Conservation (phyloP, 2,797 vertebrate species). For the Borostomias antarcticus region DNA sequence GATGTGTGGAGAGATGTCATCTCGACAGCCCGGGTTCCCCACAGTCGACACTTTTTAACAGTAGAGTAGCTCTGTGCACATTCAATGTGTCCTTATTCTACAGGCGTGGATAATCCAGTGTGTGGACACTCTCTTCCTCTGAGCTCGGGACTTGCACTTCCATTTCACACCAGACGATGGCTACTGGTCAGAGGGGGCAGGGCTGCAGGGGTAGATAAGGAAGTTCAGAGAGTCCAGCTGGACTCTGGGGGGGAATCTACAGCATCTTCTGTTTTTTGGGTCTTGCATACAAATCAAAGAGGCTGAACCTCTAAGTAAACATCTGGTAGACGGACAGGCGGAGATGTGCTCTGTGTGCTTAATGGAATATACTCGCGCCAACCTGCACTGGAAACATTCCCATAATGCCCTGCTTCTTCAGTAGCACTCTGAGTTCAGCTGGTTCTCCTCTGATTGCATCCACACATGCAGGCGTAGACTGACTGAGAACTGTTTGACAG, state of each 20-base stretch:
- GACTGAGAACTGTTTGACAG: not conserved
- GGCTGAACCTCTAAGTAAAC: slow-evolving; percentile 30
- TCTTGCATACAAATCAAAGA: slow-evolving; percentile 44
- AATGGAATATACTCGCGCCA: slow-evolving; percentile 35
- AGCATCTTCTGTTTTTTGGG: slow-evolving; percentile 45
- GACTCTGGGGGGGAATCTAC: too few species aligned
- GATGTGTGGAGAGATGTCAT: too few species aligned
- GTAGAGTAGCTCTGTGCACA: too few species aligned
- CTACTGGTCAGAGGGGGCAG: not conserved
- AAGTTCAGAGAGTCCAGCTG: slow-evolving; percentile 9
- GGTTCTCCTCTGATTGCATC: not conserved
- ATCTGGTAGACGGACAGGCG: slow-evolving; percentile 27
- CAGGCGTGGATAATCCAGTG: too few species aligned
- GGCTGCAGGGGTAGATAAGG: not conserved
- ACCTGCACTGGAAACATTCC: slow-evolving; percentile 19
- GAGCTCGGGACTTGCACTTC: not conserved
- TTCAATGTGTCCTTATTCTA: too few species aligned
- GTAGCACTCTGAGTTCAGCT: slow-evolving; percentile 14
- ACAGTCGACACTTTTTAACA: too few species aligned
- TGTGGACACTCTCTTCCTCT: too few species aligned
- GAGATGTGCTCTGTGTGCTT: slow-evolving; percentile 35
- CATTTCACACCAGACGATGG: not conserved
- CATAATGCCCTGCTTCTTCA: slow-evolving; percentile 13
- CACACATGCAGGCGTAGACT: not conserved
- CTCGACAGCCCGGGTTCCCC: too few species aligned